Base-by-base conservation (phyloP, 2,113 vertebrate species). In the Stictonetta naevosa region DNA sequence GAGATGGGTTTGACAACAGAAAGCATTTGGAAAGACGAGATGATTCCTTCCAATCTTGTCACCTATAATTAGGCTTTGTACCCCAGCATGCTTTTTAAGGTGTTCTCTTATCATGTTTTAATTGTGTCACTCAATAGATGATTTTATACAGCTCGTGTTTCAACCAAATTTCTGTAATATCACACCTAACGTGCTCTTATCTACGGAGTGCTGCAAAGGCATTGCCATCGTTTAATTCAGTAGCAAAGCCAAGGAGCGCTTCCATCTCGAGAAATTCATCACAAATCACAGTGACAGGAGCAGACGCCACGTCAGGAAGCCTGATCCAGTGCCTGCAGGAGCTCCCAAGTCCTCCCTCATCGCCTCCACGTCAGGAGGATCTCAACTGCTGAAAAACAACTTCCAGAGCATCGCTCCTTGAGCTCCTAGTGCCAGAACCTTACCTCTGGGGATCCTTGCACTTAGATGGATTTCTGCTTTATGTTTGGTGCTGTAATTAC, bases 241-340 rank as follows among this genome's bases (percentile, higher is more conserved):
- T 7, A 18, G 81, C 17, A 22, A 38, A 28, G 16, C 26, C 17
- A 63, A 25, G 29, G 48, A 40, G 21, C 31, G 1, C 2, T n/a
- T 31, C 55, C 31, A 14, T 26, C 12, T 33, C 48, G 19, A 80
- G 38, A 72, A 79, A 80, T 5, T 9, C 58, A 38, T 33, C 11
- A 20, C 64, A 42, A 25, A 25, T 64, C n/a, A 23, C 38, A 26
- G 31, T 44, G 10, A 17, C 10, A 11, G 48, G 34, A 76, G 40
- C 3, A 77, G 6, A 26, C 31, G 2, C 31, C 31, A 8, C 31
- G 8, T 9, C 40, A 18, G 13, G 34, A 64, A 14, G 11, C 50
- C 13, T 4, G 4, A 7, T 5, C 25, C 17, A 8, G 6, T 4
- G 4, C 22, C 38, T 7, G 16, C 44, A 8, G 6, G 23, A 64